Evolutionary conservation across 2,888 invertebrate species (phyloP).

Genomic region (Terebella lapidaria): DNA sequence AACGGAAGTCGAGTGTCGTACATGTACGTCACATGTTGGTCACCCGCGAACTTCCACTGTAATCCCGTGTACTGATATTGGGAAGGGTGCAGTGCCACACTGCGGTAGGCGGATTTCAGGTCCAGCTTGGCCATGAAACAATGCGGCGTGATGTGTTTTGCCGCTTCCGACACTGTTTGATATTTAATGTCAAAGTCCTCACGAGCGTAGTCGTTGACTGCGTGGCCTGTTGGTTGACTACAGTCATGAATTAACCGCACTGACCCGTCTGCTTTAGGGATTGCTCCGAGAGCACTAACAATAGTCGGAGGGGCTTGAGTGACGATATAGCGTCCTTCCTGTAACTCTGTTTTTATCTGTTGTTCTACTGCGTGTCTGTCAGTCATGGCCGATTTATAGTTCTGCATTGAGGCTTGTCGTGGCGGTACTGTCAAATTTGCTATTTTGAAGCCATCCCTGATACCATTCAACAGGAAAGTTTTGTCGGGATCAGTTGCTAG

Average conservation of each 20-base stretch:
- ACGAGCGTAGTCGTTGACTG: too few relatives aligned
- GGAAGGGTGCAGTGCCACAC: not conserved
- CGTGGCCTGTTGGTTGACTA: not conserved
- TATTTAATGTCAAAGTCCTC: too few relatives aligned
- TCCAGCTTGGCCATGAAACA: conserved; percentile 3
- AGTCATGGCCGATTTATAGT: not conserved
- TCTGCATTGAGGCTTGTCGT: not conserved
- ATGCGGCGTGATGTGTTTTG: not conserved
- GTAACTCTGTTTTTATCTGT: not conserved
- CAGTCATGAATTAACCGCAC: conserved; percentile 6
- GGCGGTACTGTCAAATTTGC: not conserved
- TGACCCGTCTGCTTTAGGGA: not conserved
- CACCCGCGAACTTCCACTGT: not conserved
- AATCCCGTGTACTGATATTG: not conserved
- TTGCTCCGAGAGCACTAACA: not conserved
- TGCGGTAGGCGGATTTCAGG: not conserved
- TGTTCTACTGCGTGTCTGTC: not conserved
- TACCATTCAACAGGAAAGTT: not conserved
- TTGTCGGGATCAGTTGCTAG: not conserved
- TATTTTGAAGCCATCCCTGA: not conserved
- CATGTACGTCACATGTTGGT: not conserved
- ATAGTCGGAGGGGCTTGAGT: not conserved
- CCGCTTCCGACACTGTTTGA: too few relatives aligned
- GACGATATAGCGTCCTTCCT: not conserved
- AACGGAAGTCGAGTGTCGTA: conserved; percentile 4